Evolutionary conservation across 2,888 invertebrate species (phyloP).

Genomic region (Limenitis camilla): DNA sequence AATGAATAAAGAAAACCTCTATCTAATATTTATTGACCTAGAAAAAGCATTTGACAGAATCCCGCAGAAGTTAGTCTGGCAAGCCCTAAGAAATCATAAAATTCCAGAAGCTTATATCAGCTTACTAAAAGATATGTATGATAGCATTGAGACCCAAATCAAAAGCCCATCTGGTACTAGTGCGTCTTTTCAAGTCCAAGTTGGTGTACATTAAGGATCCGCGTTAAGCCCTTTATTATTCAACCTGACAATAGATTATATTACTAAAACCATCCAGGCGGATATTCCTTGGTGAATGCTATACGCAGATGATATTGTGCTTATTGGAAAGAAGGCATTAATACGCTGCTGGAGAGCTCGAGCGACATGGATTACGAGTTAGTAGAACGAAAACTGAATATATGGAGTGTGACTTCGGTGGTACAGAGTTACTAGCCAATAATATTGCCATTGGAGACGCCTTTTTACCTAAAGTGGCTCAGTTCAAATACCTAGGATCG

Average conservation of each 20-base stretch:
- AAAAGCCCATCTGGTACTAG: not conserved
- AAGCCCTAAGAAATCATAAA: not conserved
- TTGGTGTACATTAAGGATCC: not conserved
- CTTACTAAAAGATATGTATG: not conserved
- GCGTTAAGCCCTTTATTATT: not conserved
- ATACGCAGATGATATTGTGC: not conserved
- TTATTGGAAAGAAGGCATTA: not conserved
- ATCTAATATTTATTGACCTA: slow-evolving; percentile 16
- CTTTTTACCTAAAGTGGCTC: no score
- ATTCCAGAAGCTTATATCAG: not conserved
- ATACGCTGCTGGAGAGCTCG: not conserved
- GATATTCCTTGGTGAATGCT: not conserved
- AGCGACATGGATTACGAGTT: no score
- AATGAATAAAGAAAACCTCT: slow-evolving; percentile 6
- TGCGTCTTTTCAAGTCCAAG: not conserved
- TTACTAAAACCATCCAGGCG: not conserved
- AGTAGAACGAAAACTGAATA: no score
- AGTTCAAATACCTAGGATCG: no score
- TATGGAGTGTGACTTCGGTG: no score
- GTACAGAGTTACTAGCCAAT: no score
- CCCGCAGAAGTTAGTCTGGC: slow-evolving; percentile 1
- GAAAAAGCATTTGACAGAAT: slow-evolving; percentile 20
- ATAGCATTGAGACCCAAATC: not conserved
- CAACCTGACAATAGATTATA: not conserved
- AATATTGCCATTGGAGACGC: no score